A percentile compares a stretch with the other conserved stretches of the same genome.
Evolutionary conservation across 2,113 vertebrate species (phyloP).

Genomic region (Cyprinodon tularosa): DNA sequence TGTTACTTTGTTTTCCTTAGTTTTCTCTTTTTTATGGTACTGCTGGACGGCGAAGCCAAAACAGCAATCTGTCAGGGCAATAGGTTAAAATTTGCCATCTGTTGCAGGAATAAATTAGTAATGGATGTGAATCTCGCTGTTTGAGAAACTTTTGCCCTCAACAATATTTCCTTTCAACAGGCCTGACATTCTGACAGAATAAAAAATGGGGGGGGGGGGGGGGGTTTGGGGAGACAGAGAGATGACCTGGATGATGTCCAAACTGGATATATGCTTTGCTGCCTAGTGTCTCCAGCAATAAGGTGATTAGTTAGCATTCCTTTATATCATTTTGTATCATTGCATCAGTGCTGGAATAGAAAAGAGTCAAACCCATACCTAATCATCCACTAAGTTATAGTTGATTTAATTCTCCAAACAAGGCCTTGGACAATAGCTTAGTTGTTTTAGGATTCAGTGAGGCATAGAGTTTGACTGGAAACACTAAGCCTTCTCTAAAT

Average conservation of each 20-base stretch:
- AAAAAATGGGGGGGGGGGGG: constrained; percentile 27
- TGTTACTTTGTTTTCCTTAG: constrained; percentile 38
- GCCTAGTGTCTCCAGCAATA: constrained; percentile 16
- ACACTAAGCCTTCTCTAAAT: too few relatives aligned
- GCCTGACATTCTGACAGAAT: constrained; percentile 34
- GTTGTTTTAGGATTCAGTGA: background rate
- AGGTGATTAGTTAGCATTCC: constrained; percentile 52
- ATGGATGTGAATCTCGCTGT: constrained; percentile 72
- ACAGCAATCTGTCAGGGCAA: constrained; percentile 81
- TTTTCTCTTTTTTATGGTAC: constrained; percentile 31
- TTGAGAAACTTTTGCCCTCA: constrained; percentile 64
- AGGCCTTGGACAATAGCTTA: constrained; percentile 15
- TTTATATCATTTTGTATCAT: constrained; percentile 13
- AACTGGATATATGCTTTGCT: constrained; percentile 57
- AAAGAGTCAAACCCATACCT: constrained; percentile 10
- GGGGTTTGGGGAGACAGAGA: constrained; percentile 27
- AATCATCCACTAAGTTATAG: background rate
- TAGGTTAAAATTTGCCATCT: constrained; percentile 80
- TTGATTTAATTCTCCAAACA: constrained; percentile 29
- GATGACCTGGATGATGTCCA: constrained; percentile 54
- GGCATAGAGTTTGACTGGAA: background rate
- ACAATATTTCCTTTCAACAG: constrained; percentile 54
- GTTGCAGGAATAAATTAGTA: constrained; percentile 75
- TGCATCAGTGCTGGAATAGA: background rate
- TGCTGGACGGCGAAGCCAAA: constrained; percentile 75